Conservation (phyloP, 2,888 invertebrate genomes). For the Epirrhoe alternata region DNA sequence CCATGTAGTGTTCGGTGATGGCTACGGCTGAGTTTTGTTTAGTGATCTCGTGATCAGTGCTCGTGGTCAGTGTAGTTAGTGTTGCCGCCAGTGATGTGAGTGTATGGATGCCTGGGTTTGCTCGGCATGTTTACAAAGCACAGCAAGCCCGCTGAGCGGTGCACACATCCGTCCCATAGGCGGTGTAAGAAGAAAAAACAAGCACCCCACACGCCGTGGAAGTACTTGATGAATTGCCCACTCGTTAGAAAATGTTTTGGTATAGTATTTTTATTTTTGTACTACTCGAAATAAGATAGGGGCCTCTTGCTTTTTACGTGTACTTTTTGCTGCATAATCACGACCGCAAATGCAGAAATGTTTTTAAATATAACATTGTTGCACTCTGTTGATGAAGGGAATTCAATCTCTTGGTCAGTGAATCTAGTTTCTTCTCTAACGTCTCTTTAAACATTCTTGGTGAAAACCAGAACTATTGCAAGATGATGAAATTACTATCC, state of each 20-base stretch:
- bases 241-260: constrained; percentile 86
- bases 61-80: constrained; percentile 65
- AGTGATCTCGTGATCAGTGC: constrained; percentile 69
- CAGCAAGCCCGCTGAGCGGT: constrained; percentile 81
- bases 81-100: constrained; percentile 77
- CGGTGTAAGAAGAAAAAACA: constrained; percentile 83
- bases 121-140: constrained; percentile 83
- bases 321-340: not conserved
- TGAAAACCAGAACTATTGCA: too few species aligned
- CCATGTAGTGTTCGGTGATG: constrained; percentile 75
- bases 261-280: constrained; percentile 69
- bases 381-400: not conserved
- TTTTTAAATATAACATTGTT: not conserved
- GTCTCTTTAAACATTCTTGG: not conserved
- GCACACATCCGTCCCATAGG: constrained; percentile 75
- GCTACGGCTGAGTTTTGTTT: constrained; percentile 75
- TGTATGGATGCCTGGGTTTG: constrained; percentile 76
- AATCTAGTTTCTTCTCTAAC: not conserved
- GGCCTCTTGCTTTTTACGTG: not conserved
- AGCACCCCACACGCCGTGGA: constrained; percentile 82
- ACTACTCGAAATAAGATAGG: constrained; percentile 2
- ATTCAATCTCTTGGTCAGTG: not conserved
- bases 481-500: not conserved
- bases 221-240: constrained; percentile 86
- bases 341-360: not conserved